These are phyloP conservation scores for Protaetia brevitarsis DNA, from an alignment of 1,140 invertebrate genomes.

Conservation along the genomic window DNA sequence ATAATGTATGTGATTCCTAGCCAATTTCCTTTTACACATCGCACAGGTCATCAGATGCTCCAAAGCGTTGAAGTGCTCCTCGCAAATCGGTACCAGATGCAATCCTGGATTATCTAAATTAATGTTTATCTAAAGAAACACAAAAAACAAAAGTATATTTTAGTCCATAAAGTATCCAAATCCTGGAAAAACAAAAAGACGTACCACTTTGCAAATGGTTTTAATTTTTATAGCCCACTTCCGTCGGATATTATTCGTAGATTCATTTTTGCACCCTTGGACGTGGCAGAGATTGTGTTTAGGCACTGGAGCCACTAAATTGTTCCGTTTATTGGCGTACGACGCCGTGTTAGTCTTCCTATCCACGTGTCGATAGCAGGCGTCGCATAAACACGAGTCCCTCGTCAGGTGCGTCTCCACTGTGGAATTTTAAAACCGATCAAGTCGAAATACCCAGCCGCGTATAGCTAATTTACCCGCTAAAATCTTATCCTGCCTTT, in stretches of 20 bases:
- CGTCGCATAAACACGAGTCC: conserved; percentile 80
- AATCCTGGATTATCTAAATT: conserved; percentile 57
- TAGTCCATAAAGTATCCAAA: not conserved
- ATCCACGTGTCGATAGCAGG: conserved; percentile 79
- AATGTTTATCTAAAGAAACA: conserved; percentile 53
- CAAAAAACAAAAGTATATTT: not conserved
- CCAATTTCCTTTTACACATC: conserved; percentile 69
- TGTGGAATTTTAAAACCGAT: conserved; percentile 41
- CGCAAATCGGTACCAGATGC: conserved; percentile 62
- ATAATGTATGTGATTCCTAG: conserved; percentile 68
- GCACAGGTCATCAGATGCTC: conserved; percentile 70
- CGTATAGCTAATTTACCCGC: conserved; percentile 53
- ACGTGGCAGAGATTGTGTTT: conserved; percentile 57
- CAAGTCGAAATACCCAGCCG: not conserved
- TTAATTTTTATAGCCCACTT: conserved; percentile 75
- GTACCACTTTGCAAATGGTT: conserved; percentile 68
- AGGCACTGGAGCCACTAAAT: conserved; percentile 42
- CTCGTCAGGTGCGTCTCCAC: conserved; percentile 73
- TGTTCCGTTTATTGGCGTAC: conserved; percentile 50
- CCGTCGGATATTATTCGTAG: conserved; percentile 67
- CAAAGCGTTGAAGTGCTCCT: conserved; percentile 60
- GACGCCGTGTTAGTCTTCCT: conserved; percentile 67
- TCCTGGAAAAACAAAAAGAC: conserved; percentile 17
- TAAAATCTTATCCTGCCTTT: conserved; percentile 73
- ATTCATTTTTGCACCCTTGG: conserved; percentile 59